phyloP scores from a whole-genome alignment of 2,888 invertebrate genomes.

The Tolmerus cingulatus region DNA sequence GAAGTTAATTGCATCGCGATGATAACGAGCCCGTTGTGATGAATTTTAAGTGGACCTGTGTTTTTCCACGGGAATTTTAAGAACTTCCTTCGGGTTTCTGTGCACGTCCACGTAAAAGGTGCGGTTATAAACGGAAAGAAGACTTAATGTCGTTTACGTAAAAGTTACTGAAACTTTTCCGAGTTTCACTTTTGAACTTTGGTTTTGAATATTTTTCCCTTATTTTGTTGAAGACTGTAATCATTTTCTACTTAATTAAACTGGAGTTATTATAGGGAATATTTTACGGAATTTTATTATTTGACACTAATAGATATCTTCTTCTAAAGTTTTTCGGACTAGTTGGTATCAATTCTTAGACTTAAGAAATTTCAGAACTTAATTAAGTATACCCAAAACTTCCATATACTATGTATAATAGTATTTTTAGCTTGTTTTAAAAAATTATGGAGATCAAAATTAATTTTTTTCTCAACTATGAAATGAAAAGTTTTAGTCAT shows the following conservation, averaged over 20 bases:
- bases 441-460: no score
- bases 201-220: not conserved
- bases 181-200: not conserved
- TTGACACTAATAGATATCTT: not conserved
- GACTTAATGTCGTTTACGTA: not conserved
- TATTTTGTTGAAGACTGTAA: not conserved
- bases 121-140: not conserved
- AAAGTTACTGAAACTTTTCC: not conserved
- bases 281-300: not conserved
- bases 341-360: no score
- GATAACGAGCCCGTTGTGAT: conserved; percentile 13
- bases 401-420: no score
- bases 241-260: not conserved
- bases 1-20: conserved; percentile 12
- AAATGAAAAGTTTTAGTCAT: not conserved
- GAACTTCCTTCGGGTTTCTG: not conserved
- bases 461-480: no score
- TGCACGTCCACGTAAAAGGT: not conserved
- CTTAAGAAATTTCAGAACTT: no score
- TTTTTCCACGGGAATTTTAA: not conserved
- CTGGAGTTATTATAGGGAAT: not conserved
- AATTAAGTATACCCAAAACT: no score
- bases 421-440: no score
- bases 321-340: not conserved
- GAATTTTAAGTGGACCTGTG: conserved; percentile 23